Evolutionary conservation across 2,888 invertebrate genomes (phyloP).

Genomic region (Diabrotica balteata): DNA sequence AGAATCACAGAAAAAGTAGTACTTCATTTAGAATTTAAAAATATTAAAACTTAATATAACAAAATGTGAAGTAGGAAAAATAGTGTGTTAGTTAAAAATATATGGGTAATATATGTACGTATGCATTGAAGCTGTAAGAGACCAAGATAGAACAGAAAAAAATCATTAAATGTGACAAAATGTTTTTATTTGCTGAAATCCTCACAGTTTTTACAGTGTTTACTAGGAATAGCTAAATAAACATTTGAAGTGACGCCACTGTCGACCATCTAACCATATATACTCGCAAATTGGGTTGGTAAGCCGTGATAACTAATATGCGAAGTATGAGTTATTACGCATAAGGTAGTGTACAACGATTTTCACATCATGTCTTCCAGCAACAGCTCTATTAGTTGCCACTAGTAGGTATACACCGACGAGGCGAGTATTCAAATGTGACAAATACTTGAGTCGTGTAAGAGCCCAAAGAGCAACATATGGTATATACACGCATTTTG

Average conservation of each 20-base stretch:
- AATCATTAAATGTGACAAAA: too few relatives aligned
- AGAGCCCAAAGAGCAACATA: conserved; percentile 11
- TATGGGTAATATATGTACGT: too few relatives aligned
- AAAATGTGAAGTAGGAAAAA: too few relatives aligned
- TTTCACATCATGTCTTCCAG: background rate
- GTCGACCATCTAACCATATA: background rate
- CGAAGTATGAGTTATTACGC: conserved; percentile 4
- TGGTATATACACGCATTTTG: conserved; percentile 8
- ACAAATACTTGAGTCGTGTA: conserved; percentile 7
- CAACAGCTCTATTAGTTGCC: conserved; percentile 12
- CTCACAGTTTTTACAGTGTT: too few relatives aligned
- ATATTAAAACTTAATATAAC: too few relatives aligned
- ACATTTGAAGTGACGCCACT: background rate
- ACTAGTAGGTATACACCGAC: background rate
- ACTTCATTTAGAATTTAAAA: too few relatives aligned
- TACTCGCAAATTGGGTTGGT: background rate
- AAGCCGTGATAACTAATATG: conserved; percentile 3
- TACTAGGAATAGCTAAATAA: too few relatives aligned
- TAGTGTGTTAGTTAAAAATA: too few relatives aligned
- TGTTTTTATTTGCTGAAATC: too few relatives aligned
- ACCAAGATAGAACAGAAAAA: too few relatives aligned
- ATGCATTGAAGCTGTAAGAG: too few relatives aligned
- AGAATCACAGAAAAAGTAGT: too few relatives aligned
- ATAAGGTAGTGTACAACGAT: background rate
- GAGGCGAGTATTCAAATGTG: conserved; percentile 11